Evolutionary conservation across 2,797 vertebrate species (phyloP).

Genomic region (Melopsittacus undulatus): DNA sequence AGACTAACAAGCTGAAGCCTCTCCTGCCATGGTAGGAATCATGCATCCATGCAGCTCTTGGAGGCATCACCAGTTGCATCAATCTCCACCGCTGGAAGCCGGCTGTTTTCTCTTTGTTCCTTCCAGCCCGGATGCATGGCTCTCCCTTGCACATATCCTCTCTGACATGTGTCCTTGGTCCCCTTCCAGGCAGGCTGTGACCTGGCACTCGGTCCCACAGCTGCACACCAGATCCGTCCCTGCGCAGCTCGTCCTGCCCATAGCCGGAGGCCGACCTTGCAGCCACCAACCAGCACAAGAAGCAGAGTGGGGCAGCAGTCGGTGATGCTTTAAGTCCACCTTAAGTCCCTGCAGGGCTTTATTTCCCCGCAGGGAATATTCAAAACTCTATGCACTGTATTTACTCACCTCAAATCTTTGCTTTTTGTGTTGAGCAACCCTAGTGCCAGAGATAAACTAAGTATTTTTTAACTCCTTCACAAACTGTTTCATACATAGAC

Average conservation of each 20-base stretch:
- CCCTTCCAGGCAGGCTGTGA: background rate
- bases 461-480: background rate
- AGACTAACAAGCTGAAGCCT: background rate
- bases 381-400: background rate
- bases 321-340: background rate
- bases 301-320: rapidly evolving
- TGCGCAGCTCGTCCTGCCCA: background rate
- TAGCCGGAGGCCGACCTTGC: background rate
- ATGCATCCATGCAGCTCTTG: background rate
- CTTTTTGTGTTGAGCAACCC: background rate
- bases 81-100: background rate
- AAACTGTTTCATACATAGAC: background rate
- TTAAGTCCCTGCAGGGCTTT: background rate
- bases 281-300: background rate
- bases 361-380: background rate
- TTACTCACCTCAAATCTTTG: background rate
- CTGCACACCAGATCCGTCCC: background rate
- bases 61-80: background rate
- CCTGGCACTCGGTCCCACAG: background rate
- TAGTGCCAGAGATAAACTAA: background rate
- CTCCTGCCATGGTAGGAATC: rapidly evolving
- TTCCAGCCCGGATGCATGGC: background rate
- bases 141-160: background rate
- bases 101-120: background rate
- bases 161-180: conserved; percentile 14